These are phyloP conservation scores for Polydrusus tereticollis DNA, from an alignment of 2,888 invertebrate species.

Conservation along the genomic window DNA sequence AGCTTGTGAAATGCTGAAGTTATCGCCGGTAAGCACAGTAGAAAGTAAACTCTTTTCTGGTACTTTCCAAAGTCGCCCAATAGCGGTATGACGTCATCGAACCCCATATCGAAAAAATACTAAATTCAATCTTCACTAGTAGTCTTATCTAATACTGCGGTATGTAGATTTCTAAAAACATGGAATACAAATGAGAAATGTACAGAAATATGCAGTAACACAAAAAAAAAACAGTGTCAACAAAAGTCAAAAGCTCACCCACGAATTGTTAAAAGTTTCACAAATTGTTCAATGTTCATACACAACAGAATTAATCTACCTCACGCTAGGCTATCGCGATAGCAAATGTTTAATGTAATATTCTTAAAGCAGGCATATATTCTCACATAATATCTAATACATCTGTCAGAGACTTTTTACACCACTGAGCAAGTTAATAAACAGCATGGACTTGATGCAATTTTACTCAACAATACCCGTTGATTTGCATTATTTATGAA, in stretches of 20 bases:
- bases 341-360: neutral
- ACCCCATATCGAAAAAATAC: constrained; percentile 70
- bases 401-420: neutral
- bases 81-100: constrained; percentile 76
- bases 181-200: neutral
- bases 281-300: no score
- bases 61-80: constrained; percentile 78
- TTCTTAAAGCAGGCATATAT: neutral
- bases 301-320: neutral
- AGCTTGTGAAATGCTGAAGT: constrained; percentile 80
- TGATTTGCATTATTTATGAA: neutral
- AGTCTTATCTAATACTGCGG: constrained; percentile 3
- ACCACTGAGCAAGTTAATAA: neutral
- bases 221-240: no score
- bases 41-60: constrained; percentile 76
- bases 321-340: neutral
- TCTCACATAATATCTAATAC: neutral
- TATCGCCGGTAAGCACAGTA: constrained; percentile 78
- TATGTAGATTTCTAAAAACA: neutral
- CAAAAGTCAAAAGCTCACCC: no score
- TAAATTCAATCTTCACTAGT: neutral
- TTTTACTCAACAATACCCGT: neutral
- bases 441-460: neutral
- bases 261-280: no score
- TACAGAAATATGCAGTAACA: no score